phyloP scores from a whole-genome alignment of 2,888 invertebrate genomes.

The Tolmerus cingulatus region DNA sequence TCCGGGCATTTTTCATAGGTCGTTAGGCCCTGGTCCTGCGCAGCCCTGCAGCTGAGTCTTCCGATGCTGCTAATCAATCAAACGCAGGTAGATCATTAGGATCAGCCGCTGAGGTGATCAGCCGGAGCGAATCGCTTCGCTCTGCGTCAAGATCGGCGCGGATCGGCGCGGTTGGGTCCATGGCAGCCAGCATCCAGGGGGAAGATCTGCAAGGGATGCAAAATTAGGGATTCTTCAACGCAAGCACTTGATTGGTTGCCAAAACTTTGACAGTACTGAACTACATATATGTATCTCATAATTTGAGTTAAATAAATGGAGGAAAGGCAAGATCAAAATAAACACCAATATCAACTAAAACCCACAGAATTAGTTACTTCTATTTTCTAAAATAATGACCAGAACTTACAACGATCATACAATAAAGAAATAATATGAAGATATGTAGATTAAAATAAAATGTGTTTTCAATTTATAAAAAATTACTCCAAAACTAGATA shows the following conservation, averaged over 20 bases:
- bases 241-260: background rate
- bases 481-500: too few species aligned
- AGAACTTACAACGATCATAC: too few species aligned
- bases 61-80: background rate
- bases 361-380: too few species aligned
- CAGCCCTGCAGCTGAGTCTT: background rate
- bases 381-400: too few species aligned
- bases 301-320: too few species aligned
- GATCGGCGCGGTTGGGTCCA: background rate
- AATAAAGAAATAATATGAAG: too few species aligned
- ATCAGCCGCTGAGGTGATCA: background rate
- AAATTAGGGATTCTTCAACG: background rate
- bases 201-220: background rate
- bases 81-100: background rate
- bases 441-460: too few species aligned
- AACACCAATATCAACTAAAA: too few species aligned
- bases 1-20: slow-evolving; percentile 23
- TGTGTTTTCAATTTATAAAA: too few species aligned
- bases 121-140: background rate
- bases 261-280: background rate
- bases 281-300: too few species aligned
- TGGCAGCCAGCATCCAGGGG: background rate
- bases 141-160: background rate
- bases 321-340: too few species aligned
- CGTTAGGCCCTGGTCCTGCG: background rate